Percentiles rank a stretch among this genome's conserved stretches.
phyloP scores from a whole-genome alignment of 2,797 vertebrate species.

The Acanthornis magna region DNA sequence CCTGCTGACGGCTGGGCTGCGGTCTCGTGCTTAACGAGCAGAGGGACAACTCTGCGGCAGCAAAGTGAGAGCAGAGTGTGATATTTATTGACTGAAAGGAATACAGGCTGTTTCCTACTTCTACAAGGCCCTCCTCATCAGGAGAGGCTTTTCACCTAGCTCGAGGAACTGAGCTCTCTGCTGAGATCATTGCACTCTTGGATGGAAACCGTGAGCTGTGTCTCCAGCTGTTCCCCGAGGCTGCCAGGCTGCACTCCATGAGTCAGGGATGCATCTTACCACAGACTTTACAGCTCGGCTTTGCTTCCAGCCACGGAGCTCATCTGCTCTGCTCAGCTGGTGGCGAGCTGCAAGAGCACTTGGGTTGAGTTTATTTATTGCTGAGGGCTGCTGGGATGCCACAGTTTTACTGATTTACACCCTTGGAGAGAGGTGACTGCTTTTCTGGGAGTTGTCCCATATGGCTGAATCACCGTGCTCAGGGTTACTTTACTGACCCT shows the following conservation, averaged over 20 bases:
- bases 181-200: neutral
- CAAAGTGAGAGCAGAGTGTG: neutral
- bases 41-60: neutral
- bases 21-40: neutral
- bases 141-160: neutral
- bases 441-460: neutral
- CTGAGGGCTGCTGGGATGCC: neutral
- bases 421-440: neutral
- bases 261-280: neutral
- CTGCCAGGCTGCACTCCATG: neutral
- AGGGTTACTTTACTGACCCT: neutral
- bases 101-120: neutral
- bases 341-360: neutral
- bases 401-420: neutral
- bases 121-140: neutral
- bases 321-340: neutral
- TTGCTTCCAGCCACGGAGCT: neutral
- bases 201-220: neutral
- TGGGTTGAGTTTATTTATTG: conserved; percentile 11
- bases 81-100: neutral
- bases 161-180: neutral
- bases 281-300: neutral
- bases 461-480: neutral
- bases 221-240: neutral
- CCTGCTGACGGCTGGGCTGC: neutral